Percentiles rank a stretch among this genome's conserved stretches.
These are phyloP conservation scores for Dendrocincla tyrannina DNA, from an alignment of 2,797 vertebrate species.

Conservation along the genomic window DNA sequence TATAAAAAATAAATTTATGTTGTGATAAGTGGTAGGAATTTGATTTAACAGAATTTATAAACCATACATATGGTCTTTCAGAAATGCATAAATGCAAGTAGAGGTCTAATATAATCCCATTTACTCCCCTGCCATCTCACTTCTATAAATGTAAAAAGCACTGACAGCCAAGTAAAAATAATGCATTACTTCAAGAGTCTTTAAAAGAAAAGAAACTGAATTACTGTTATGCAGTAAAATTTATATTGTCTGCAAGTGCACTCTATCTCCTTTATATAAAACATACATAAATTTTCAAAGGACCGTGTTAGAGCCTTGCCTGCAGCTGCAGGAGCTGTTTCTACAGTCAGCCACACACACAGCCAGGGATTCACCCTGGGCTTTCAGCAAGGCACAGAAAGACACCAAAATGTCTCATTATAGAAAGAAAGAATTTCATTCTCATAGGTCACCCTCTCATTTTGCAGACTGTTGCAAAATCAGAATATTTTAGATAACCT, in stretches of 20 bases:
- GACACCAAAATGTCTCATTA: not conserved
- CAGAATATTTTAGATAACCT: not conserved
- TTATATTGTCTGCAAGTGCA: not conserved
- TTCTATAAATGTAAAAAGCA: constrained; percentile 22
- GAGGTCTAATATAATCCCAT: constrained; percentile 9
- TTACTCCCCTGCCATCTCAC: not conserved
- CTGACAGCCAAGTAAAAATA: constrained; percentile 28
- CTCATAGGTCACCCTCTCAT: not conserved
- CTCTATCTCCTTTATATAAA: not conserved
- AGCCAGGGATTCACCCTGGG: not conserved
- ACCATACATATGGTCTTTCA: not conserved
- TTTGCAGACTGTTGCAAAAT: not conserved
- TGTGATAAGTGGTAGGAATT: not conserved
- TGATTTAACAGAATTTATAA: constrained; percentile 39
- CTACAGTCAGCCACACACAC: not conserved
- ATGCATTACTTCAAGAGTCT: not conserved
- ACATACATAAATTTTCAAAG: not conserved
- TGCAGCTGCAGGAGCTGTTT: not conserved
- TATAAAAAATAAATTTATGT: constrained; percentile 14
- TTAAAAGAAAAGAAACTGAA: constrained; percentile 45
- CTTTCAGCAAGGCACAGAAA: not conserved
- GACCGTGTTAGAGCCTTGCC: not conserved
- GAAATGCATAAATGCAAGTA: not conserved
- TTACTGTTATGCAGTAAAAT: constrained; percentile 22
- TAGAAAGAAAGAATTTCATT: not conserved